Evolutionary conservation across 2,797 vertebrate genomes (phyloP).

Genomic region (Chelon auratus): DNA sequence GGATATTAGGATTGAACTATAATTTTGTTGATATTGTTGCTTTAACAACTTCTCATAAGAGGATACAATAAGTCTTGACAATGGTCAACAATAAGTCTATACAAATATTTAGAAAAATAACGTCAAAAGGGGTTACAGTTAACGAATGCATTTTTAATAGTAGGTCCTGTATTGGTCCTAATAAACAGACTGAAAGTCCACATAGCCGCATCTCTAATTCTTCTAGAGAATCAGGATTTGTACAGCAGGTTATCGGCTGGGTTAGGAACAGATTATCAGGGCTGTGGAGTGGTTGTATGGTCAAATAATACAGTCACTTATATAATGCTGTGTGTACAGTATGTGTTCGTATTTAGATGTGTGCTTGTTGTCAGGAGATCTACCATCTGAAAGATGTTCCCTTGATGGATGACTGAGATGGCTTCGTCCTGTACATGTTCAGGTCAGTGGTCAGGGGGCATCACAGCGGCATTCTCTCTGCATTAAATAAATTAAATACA

Average conservation of each 20-base stretch:
- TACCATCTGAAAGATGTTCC: constrained; percentile 28
- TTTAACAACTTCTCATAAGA: not conserved
- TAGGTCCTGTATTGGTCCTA: too few relatives aligned
- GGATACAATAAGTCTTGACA: too few relatives aligned
- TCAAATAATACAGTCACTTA: constrained; percentile 5
- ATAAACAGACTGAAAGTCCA: not conserved
- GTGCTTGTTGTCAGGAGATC: constrained; percentile 3
- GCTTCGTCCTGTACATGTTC: constrained; percentile 12
- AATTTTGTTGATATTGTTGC: not conserved
- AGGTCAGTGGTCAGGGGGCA: not conserved
- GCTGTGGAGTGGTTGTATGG: not conserved
- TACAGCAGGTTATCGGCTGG: constrained; percentile 3
- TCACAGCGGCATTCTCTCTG: not conserved
- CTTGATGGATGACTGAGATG: constrained; percentile 37
- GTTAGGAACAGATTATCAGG: constrained; percentile 10
- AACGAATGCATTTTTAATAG: too few relatives aligned
- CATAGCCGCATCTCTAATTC: too few relatives aligned
- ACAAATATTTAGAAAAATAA: too few relatives aligned
- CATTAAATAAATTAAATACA: not conserved
- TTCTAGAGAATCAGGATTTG: not conserved
- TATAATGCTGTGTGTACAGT: constrained; percentile 18
- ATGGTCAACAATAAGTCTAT: too few relatives aligned
- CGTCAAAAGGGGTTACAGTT: too few relatives aligned
- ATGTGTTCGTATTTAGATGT: constrained; percentile 19
- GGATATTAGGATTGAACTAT: not conserved